Conservation (phyloP, 2,888 invertebrate genomes). For the Andrena bicolor region DNA sequence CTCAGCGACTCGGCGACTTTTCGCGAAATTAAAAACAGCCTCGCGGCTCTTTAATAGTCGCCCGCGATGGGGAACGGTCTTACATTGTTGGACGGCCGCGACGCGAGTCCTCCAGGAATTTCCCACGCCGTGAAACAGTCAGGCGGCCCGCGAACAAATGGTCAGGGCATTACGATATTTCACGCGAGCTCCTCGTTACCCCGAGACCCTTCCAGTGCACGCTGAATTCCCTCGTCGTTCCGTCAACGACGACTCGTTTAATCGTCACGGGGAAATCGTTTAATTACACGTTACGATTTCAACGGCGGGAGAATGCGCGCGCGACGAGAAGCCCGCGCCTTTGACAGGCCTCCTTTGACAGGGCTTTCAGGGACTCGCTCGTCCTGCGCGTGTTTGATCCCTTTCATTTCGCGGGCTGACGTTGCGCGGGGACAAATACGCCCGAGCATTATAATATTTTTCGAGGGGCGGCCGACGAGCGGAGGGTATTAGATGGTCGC, state of each 20-base stretch:
- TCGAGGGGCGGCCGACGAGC: conserved; percentile 47
- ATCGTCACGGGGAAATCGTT: conserved; percentile 25
- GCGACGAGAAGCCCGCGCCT: background rate
- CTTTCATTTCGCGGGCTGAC: conserved; percentile 27
- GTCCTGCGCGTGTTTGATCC: conserved; percentile 45
- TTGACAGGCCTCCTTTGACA: conserved; percentile 10
- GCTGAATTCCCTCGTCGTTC: background rate
- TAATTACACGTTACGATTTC: conserved; percentile 31
- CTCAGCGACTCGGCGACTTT: conserved; percentile 19
- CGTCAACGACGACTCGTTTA: conserved; percentile 14
- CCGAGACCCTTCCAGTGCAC: background rate
- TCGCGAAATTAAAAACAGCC: conserved; percentile 48
- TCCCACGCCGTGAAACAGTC: background rate
- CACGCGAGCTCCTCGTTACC: conserved; percentile 27
- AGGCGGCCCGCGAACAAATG: conserved; percentile 15
- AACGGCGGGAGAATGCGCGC: background rate
- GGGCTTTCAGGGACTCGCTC: background rate
- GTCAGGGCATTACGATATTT: conserved; percentile 19
- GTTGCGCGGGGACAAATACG: conserved; percentile 62
- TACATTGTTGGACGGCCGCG: background rate
- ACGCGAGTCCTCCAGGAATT: conserved; percentile 2
- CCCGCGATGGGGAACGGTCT: conserved; percentile 1
- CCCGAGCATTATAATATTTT: conserved; percentile 69
- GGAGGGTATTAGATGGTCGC: conserved; percentile 48
- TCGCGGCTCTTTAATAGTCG: conserved; percentile 32